A percentile compares a stretch with the other conserved stretches of the same genome.
Conservation (phyloP, 2,797 vertebrate species). For the Crenichthys baileyi region DNA sequence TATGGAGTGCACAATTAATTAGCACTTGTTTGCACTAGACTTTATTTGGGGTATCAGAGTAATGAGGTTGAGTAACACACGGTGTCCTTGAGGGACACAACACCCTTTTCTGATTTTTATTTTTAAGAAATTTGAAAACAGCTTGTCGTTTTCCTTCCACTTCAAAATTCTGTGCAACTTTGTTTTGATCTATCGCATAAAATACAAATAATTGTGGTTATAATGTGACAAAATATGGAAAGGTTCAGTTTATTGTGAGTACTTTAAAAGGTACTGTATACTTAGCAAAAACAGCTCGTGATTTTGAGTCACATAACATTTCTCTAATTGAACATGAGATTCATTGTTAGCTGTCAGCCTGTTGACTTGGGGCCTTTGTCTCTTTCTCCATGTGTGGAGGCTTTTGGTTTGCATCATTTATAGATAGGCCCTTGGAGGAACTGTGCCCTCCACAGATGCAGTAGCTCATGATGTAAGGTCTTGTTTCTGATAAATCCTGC, state of each 20-base stretch:
- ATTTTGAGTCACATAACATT: conserved; percentile 8
- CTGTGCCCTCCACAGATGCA: conserved; percentile 41
- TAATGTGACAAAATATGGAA: not conserved
- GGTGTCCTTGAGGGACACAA: not conserved
- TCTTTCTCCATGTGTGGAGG: conserved; percentile 47
- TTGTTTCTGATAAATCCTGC: conserved; percentile 66
- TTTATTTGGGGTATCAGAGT: not conserved
- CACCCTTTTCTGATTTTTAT: no score
- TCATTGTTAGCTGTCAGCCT: conserved; percentile 5
- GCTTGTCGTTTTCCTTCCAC: no score
- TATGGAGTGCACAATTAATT: not conserved
- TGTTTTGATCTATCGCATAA: no score
- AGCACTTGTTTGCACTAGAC: not conserved
- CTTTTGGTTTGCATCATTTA: conserved; percentile 59
- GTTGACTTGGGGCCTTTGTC: conserved; percentile 43
- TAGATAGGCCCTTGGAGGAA: conserved; percentile 31
- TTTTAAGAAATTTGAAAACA: no score
- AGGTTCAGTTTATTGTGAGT: not conserved
- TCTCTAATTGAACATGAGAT: conserved; percentile 19
- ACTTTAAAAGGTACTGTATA: not conserved
- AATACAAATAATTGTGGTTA: not conserved
- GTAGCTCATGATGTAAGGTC: conserved; percentile 41
- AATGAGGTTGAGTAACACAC: not conserved
- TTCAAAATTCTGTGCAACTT: no score
- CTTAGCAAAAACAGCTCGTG: not conserved